Base-by-base conservation (phyloP, 2,113 vertebrate genomes). In the Eleginops maclovinus region DNA sequence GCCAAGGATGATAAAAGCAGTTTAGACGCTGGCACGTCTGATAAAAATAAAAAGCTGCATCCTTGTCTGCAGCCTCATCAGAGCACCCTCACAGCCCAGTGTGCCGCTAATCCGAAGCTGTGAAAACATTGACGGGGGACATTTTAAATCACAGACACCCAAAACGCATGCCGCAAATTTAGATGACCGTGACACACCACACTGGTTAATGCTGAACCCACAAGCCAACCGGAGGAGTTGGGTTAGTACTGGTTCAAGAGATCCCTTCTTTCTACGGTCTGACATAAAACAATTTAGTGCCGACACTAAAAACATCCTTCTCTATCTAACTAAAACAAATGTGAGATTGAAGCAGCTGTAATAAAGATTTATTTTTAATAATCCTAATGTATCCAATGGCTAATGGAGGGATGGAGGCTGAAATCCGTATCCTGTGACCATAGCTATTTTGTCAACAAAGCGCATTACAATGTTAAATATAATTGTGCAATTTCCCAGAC, bases 121-220 rank as follows among this genome's bases (percentile, higher is more conserved):
- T 68, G 47, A 72, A 69, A 65, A 55, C 56, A 67, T 4, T 50
- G 22, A 82, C n/a, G 1, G 56, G 66, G 63, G 43, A n/a, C 43
- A 13, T 43, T 31, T 65, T 49, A 60, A 47, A 71, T 64, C 64
- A 31, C 55, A 74, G 28, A 4, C 36, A n/a, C 44, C 28, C 14
- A 21, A 68, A 82, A 55, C 58, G 58, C 26, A 60, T 40, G 61
- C 56, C 24, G 46, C 65, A 53, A 28, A 40, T 67, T 43, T 21
- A 64, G 73, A 74, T 59, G 79, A 77, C 46, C 82, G 56, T n/a
- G 46, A 43, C 58, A 59, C 14, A 81, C 64, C 69, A 62, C 51
- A 51, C 8, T 86, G 78, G 49, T 72, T 58, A 41, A 73, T 66
- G 31, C 21, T 36, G 51, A 31, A 82, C 63, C 75, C 81, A 75